Conservation (phyloP, 2,888 invertebrate genomes). For the Tortrix viridana region DNA sequence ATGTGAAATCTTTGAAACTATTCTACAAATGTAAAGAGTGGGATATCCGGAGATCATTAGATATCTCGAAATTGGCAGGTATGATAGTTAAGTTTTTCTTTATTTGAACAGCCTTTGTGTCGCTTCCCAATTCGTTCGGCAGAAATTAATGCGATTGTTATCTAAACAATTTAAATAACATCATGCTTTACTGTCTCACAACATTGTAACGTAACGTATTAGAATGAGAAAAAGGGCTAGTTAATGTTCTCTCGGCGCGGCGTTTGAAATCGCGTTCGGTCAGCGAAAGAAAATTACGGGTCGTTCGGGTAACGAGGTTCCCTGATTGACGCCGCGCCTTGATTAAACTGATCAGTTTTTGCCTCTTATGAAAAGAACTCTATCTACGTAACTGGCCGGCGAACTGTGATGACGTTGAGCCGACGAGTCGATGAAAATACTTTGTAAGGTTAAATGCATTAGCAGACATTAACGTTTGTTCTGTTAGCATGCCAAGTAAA, state of each 20-base stretch:
- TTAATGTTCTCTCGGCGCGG: slow-evolving; percentile 45
- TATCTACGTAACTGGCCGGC: slow-evolving; percentile 62
- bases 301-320: slow-evolving; percentile 77
- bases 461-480: background rate
- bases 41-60: too few species aligned
- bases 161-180: background rate
- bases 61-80: too few species aligned
- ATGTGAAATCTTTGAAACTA: too few species aligned
- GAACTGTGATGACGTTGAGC: slow-evolving; percentile 51
- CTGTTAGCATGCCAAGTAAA: background rate
- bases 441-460: slow-evolving; percentile 2
- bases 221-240: slow-evolving; percentile 30
- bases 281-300: slow-evolving; percentile 76
- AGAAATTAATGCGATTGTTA: too few species aligned
- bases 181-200: background rate
- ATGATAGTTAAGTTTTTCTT: too few species aligned
- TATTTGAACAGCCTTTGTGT: too few species aligned
- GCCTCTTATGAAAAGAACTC: slow-evolving; percentile 72
- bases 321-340: slow-evolving; percentile 75
- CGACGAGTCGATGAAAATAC: slow-evolving; percentile 22
- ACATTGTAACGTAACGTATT: slow-evolving; percentile 15
- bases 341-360: slow-evolving; percentile 81
- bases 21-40: too few species aligned
- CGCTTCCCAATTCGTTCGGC: too few species aligned
- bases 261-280: slow-evolving; percentile 71